Base-by-base conservation (phyloP, 2,113 vertebrate species). In the Mesoclemmys tuberculata region DNA sequence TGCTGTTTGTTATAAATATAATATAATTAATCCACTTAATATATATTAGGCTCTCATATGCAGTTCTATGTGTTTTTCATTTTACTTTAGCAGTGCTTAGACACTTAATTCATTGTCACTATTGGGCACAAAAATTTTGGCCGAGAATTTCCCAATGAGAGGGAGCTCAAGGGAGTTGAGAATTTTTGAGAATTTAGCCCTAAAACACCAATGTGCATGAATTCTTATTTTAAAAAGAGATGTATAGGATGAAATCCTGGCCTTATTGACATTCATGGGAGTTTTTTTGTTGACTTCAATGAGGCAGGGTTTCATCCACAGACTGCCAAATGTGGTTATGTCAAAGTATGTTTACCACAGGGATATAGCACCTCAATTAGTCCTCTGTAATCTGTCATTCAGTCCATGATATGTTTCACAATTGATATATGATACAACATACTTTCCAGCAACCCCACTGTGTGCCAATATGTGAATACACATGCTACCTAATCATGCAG, bases 11-110 rank as follows among this genome's bases (percentile, higher is more conserved):
- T 95, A 91, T 96, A 95, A 84, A 86, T 90, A 92, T 75, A 56
- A 92, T 49, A 88, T 94, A 98, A 96, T 94, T 94, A 98, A 98
- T 97, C 92, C 82, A 97, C 97, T 97, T 97, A 93, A 95, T 97
- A 94, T 90, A 75, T 85, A 92, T 71, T 49, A 54, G 94, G 48
- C 94, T 98, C 93, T 98, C 97, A 96, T 94, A 95, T 87, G 87
- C 84, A 89, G 84, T 93, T 96, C 92, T 97, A 27, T 78, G 18
- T 49, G 77, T 94, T 88, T 93, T 98, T 93, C 94, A 84, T 98
- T 97, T 97, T 91, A 90, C 96, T 97, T 93, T 95, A 92, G 91
- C 80, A 9, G 4, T 90, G 88, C 96, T 93, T 95, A 95, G 86
- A 92, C 79, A 85, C 61, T 97, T 95, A 96, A 95, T 87, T 92